These are phyloP conservation scores for Keiferia lycopersicella DNA, from an alignment of 2,888 invertebrate genomes.

Conservation along the genomic window DNA sequence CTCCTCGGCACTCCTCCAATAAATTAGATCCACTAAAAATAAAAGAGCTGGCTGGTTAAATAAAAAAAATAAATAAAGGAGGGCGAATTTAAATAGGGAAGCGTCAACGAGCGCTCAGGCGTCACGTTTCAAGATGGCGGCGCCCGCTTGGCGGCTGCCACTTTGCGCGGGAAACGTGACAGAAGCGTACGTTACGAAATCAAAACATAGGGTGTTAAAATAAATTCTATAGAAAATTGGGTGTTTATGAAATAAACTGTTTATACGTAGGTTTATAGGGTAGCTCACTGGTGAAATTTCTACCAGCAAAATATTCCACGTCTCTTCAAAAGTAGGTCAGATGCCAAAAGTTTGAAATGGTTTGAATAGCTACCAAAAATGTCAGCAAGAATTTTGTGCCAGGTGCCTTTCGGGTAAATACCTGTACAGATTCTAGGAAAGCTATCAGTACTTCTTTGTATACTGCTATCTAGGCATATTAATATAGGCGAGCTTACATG, in stretches of 20 bases:
- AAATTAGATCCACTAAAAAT: conserved; percentile 60
- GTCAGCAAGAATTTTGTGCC: conserved; percentile 19
- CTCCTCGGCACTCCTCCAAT: conserved; percentile 45
- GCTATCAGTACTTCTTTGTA: too few relatives aligned
- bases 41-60: conserved; percentile 51
- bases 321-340: neutral
- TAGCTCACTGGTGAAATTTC: neutral
- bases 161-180: conserved; percentile 69
- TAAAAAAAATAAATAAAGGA: conserved; percentile 51
- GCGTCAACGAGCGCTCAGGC: conserved; percentile 56
- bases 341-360: conserved; percentile 2
- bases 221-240: conserved; percentile 19
- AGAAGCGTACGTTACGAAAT: conserved; percentile 50
- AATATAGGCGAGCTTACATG: neutral
- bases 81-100: conserved; percentile 69
- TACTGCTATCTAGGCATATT: too few relatives aligned
- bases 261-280: neutral
- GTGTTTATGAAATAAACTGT: conserved; percentile 17
- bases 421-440: too few relatives aligned
- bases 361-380: conserved; percentile 18
- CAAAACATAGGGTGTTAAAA: too few relatives aligned
- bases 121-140: conserved; percentile 75
- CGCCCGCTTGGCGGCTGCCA: conserved; percentile 53
- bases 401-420: conserved; percentile 8
- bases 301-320: conserved; percentile 6